Conservation (phyloP, 1,140 invertebrate genomes). For the Musca vetustissima region DNA sequence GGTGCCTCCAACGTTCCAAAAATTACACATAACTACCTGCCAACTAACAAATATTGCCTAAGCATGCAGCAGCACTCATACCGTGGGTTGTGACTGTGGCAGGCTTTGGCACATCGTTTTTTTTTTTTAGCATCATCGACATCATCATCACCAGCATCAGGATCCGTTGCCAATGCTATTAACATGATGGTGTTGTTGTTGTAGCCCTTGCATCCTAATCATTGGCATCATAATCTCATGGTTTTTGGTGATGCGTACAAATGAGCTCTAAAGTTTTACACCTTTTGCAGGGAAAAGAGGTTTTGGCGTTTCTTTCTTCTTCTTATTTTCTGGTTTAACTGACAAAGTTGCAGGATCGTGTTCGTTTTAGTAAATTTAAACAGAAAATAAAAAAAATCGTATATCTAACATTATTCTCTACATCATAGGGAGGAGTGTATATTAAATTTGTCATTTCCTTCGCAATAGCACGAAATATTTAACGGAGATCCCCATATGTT, state of each 20-base stretch:
- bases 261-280: slow-evolving; percentile 23
- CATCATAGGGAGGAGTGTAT: too few relatives aligned
- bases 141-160: not conserved
- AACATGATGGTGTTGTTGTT: not conserved
- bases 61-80: not conserved
- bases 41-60: slow-evolving; percentile 12
- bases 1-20: not conserved
- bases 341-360: too few relatives aligned
- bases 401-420: too few relatives aligned
- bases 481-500: too few relatives aligned
- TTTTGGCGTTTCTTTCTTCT: not conserved
- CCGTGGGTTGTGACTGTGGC: too few relatives aligned
- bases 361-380: too few relatives aligned
- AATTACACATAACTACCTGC: not conserved
- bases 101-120: too few relatives aligned
- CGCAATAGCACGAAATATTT: too few relatives aligned
- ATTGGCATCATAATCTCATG: not conserved
- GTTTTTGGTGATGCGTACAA: slow-evolving; percentile 21
- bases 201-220: not conserved
- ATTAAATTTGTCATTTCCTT: too few relatives aligned
- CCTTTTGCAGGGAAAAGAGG: slow-evolving; percentile 17
- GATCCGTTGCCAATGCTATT: not conserved
- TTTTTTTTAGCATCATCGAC: not conserved
- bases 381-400: too few relatives aligned
- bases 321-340: too few relatives aligned